phyloP scores from a whole-genome alignment of 1,140 invertebrate genomes.

The Eriosoma lanigerum region DNA sequence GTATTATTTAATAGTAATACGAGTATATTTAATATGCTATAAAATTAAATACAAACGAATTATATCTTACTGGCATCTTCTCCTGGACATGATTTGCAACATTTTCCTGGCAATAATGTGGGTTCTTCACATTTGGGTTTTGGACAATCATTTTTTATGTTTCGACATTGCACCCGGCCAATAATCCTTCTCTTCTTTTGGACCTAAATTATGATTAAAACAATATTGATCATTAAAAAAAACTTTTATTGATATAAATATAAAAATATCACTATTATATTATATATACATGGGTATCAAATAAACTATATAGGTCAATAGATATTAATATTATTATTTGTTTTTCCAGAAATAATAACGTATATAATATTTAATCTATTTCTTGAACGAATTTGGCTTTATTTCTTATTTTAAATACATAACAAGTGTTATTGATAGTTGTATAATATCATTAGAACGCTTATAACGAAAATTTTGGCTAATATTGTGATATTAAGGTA shows the following conservation, averaged over 20 bases:
- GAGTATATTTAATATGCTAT: neutral
- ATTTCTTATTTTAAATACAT: too few relatives aligned
- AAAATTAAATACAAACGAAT: conserved; percentile 16
- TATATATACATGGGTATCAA: neutral
- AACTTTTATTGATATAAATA: conserved; percentile 21
- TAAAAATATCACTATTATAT: conserved; percentile 8
- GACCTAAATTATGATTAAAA: conserved; percentile 64
- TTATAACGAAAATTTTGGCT: too few relatives aligned
- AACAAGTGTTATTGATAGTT: too few relatives aligned
- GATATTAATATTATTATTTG: too few relatives aligned
- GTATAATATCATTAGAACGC: too few relatives aligned
- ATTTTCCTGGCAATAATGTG: conserved; percentile 77
- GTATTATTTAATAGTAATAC: too few relatives aligned
- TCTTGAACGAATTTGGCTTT: too few relatives aligned
- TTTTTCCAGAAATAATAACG: too few relatives aligned
- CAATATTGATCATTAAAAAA: conserved; percentile 21
- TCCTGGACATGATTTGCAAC: conserved; percentile 86
- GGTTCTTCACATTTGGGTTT: conserved; percentile 82
- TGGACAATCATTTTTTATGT: conserved; percentile 88
- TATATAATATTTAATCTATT: too few relatives aligned
- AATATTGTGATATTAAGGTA: too few relatives aligned
- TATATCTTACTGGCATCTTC: conserved; percentile 68
- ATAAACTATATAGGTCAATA: neutral
- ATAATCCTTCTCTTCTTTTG: conserved; percentile 84
- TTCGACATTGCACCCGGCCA: conserved; percentile 80